Conservation (phyloP, 2,113 vertebrate genomes). For the Hepsetus odoe region DNA sequence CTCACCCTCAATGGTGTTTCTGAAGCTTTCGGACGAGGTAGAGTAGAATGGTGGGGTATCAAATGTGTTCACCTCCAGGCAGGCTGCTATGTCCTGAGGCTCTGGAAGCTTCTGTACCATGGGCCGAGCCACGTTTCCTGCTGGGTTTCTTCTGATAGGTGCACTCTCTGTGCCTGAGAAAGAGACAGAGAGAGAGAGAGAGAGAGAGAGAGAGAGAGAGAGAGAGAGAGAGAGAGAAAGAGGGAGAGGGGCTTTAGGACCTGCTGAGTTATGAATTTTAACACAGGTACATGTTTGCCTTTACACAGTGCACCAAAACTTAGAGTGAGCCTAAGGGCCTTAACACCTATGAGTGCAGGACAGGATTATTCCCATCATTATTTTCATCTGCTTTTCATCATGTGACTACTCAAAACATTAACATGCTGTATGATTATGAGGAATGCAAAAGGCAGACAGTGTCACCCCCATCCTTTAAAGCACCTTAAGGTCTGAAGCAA, state of each 20-base stretch:
- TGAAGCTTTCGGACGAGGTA: conserved; percentile 93
- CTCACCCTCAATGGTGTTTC: conserved; percentile 92
- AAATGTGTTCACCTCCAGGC: conserved; percentile 86
- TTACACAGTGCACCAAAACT: too few species aligned
- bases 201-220: not conserved
- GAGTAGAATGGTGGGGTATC: conserved; percentile 96
- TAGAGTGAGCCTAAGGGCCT: not conserved
- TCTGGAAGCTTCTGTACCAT: conserved; percentile 94
- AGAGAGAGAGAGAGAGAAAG: too few species aligned
- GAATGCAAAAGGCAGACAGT: not conserved
- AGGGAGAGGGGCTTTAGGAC: not conserved
- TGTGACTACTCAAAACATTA: conserved; percentile 12
- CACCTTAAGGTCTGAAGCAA: not conserved
- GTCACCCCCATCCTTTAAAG: not conserved
- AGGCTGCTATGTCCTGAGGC: conserved; percentile 85
- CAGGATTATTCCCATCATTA: conserved; percentile 6
- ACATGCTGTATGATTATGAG: not conserved
- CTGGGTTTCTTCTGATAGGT: conserved; percentile 91
- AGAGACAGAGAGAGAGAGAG: not conserved
- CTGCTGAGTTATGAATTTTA: not conserved
- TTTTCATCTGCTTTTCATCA: conserved; percentile 12
- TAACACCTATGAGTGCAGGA: too few species aligned
- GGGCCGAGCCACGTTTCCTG: conserved; percentile 89
- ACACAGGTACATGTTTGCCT: not conserved
- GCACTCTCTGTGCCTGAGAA: conserved; percentile 82